Percentiles rank a stretch among this genome's conserved stretches.
Evolutionary conservation across 2,113 vertebrate species (phyloP).

Genomic region (Melanocharis versteri): DNA sequence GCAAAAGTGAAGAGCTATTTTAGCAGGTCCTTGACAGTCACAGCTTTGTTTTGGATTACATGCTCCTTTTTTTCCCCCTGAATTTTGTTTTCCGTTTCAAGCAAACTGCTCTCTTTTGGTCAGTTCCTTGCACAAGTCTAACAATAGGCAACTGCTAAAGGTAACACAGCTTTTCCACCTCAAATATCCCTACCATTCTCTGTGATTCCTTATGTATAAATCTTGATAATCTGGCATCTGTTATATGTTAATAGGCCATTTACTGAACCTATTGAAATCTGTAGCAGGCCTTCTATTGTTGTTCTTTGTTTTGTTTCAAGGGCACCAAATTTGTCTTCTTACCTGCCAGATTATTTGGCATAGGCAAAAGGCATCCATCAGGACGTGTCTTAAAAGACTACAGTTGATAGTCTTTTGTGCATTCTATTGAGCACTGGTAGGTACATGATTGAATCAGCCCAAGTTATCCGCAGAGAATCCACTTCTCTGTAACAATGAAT

Average conservation of each 20-base stretch:
- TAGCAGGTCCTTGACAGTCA: not conserved
- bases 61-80: not conserved
- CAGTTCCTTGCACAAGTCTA: not conserved
- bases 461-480: not conserved
- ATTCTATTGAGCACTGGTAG: not conserved
- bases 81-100: not conserved
- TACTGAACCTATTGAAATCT: not conserved
- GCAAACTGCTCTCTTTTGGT: not conserved
- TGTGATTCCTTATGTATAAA: not conserved
- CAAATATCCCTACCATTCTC: not conserved
- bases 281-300: not conserved
- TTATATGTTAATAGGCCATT: not conserved
- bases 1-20: not conserved
- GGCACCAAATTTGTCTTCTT: slow-evolving; percentile 4
- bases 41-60: not conserved
- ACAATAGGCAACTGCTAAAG: not conserved
- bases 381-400: not conserved
- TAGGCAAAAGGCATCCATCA: slow-evolving; percentile 3
- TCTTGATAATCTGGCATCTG: not conserved
- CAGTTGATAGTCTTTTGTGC: not conserved
- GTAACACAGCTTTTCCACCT: not conserved
- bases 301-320: not conserved
- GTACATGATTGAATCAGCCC: not conserved
- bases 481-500: not conserved
- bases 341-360: not conserved